A percentile compares a stretch with the other conserved stretches of the same genome.
Conservation (phyloP, 1,140 invertebrate genomes). For the Brachionus koreanus region DNA sequence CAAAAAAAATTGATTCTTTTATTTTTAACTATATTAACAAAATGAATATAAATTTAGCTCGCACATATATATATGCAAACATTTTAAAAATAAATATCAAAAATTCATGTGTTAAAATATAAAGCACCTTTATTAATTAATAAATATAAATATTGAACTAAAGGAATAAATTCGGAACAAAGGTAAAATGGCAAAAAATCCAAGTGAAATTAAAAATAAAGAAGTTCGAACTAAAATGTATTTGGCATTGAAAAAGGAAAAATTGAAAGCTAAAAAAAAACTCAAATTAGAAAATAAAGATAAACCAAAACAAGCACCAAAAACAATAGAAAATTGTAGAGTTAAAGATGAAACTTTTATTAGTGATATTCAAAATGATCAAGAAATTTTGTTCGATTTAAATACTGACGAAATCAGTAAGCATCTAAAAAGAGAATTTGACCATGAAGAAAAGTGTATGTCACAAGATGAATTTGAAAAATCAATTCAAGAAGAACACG, state of each 20-base stretch:
- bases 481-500: conserved; percentile 58
- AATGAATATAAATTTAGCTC: too few relatives aligned
- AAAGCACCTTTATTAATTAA: too few relatives aligned
- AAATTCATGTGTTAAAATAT: too few relatives aligned
- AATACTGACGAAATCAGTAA: conserved; percentile 44
- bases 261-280: conserved; percentile 49
- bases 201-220: conserved; percentile 34
- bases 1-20: too few relatives aligned
- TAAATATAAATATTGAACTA: too few relatives aligned
- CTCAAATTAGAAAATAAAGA: conserved; percentile 51
- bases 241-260: conserved; percentile 50
- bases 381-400: conserved; percentile 64
- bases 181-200: conserved; percentile 19
- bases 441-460: neutral
- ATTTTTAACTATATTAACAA: too few relatives aligned
- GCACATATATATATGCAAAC: too few relatives aligned
- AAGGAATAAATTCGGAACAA: neutral
- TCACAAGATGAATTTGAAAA: conserved; percentile 25
- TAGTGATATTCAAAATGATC: conserved; percentile 66
- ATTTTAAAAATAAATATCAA: too few relatives aligned
- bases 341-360: conserved; percentile 87
- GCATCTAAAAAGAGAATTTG: conserved; percentile 24
- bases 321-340: conserved; percentile 85
- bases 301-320: conserved; percentile 70
- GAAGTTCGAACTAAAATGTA: conserved; percentile 46